phyloP scores from a whole-genome alignment of 2,888 invertebrate genomes.

The Chouioia cunea region DNA sequence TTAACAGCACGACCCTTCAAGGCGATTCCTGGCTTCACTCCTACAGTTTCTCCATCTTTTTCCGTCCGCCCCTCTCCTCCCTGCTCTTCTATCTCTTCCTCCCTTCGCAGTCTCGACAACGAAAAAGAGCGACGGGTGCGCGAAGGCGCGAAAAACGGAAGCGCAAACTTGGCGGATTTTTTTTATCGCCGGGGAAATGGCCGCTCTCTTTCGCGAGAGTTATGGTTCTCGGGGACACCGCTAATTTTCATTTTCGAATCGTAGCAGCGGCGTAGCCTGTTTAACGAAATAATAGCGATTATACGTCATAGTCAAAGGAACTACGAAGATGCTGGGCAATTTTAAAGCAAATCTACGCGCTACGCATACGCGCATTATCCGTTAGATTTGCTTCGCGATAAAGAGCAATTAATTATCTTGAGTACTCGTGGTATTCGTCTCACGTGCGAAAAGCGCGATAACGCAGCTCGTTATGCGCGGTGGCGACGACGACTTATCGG shows the following conservation, averaged over 20 bases:
- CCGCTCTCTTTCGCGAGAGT: slow-evolving; percentile 38
- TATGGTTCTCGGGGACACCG: too few species aligned
- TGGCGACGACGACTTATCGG: slow-evolving; percentile 20
- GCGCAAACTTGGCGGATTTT: slow-evolving; percentile 66
- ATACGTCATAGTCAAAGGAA: too few species aligned
- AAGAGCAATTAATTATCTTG: slow-evolving; percentile 29
- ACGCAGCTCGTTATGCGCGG: slow-evolving; percentile 52
- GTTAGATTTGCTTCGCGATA: too few species aligned
- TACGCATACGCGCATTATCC: too few species aligned
- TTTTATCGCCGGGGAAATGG: slow-evolving; percentile 63
- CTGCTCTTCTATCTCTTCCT: neutral
- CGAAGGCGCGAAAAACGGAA: slow-evolving; percentile 65
- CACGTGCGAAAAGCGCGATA: slow-evolving; percentile 61
- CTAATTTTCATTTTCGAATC: too few species aligned
- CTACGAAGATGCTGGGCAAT: too few species aligned
- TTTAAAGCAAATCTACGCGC: too few species aligned
- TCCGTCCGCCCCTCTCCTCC: slow-evolving; percentile 11
- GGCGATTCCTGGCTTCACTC: slow-evolving; percentile 55
- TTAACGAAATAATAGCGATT: too few species aligned
- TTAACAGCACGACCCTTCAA: slow-evolving; percentile 57
- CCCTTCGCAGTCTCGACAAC: neutral
- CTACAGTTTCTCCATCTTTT: slow-evolving; percentile 24
- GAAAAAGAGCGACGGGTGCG: slow-evolving; percentile 26
- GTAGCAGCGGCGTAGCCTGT: too few species aligned
- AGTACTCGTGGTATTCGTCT: slow-evolving; percentile 54